These are phyloP conservation scores for Colletes latitarsis DNA, from an alignment of 1,140 invertebrate species.

Conservation along the genomic window DNA sequence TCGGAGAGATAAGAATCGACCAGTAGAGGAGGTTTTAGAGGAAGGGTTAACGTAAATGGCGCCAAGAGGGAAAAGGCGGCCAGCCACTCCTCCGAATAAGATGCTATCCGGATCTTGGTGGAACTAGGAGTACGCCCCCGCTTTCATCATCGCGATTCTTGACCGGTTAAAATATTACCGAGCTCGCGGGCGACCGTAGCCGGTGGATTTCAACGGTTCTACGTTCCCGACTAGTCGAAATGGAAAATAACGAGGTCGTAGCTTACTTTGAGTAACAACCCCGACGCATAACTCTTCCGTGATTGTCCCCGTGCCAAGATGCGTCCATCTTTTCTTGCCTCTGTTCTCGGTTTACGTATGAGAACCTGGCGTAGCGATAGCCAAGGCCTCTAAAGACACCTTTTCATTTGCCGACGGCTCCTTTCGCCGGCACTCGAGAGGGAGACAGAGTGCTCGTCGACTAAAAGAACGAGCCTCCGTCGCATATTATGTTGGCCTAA, in stretches of 20 bases:
- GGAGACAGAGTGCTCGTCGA: conserved; percentile 16
- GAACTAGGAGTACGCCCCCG: neutral
- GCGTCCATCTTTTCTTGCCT: conserved; percentile 33
- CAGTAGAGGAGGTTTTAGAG: neutral
- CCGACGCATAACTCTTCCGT: conserved; percentile 2
- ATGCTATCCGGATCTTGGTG: neutral
- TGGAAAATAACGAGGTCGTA: conserved; percentile 47
- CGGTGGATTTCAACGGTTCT: neutral
- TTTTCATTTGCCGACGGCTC: conserved; percentile 48
- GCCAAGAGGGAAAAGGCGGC: neutral
- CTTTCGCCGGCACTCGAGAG: conserved; percentile 27
- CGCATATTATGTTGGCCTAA: conserved; percentile 59
- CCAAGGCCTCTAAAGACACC: conserved; percentile 15
- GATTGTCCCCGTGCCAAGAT: conserved; percentile 24
- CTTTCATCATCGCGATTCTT: conserved; percentile 7
- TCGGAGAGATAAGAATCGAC: neutral
- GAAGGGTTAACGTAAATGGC: neutral
- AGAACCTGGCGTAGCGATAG: conserved; percentile 26
- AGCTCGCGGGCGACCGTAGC: neutral
- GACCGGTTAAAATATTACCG: conserved; percentile 11
- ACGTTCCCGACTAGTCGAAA: neutral
- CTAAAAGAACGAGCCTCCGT: conserved; percentile 46
- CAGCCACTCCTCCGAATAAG: conserved; percentile 21
- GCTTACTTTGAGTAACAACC: conserved; percentile 42
- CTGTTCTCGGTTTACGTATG: conserved; percentile 48